Base-by-base conservation (phyloP, 1,140 invertebrate genomes). In the Trichomalopsis sarcophagae region DNA sequence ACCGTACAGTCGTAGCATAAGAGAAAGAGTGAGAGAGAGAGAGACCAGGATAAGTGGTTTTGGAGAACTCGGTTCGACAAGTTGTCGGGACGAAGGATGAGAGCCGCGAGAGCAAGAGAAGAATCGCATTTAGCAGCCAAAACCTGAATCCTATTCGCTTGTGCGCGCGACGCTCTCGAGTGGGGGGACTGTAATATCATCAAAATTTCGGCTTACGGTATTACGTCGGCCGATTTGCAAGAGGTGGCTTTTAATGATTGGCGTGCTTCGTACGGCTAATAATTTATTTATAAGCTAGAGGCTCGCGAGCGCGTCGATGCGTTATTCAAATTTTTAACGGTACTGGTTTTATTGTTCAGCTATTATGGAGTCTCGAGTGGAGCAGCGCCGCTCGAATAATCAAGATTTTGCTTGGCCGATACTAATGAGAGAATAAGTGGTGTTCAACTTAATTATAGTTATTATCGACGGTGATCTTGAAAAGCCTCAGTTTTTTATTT, bases 391-490 rank as follows among this genome's bases (percentile, higher is more conserved):
- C 17, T 62, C 21, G 55, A 62, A 74, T 13, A 74, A 47, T 74
- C 69, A 47, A 47, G 27, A 74, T 73, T 71, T 55, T 47, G 27
- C 17, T 11, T 13, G 47, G 9, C 7, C 27, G 36, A 17, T 81
- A 62, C 47, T 74, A 82, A 82, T 82, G 47, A 66, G 21, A 55
- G 14, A 74, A 82, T 74, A 74, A 82, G 68, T 14, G 17, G 27
- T 62, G 17, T 47, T 82, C 71, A 81, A 82, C 2, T 74, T 74
- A 23, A 82, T 82, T 40, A 82, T 82, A 82, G 80, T 30, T 81
- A 73, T 81, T 73, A 81, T 17, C 6, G 47, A 50, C 47, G 11
- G 47, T 14, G 47, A 17, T 50, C 14, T 17, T 44, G 40, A 10
- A 44, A 10, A 50, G 14, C 3, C 13, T 50, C 47, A 50, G 17